phyloP scores from a whole-genome alignment of 2,113 vertebrate genomes.

The Artemisiospiza belli region DNA sequence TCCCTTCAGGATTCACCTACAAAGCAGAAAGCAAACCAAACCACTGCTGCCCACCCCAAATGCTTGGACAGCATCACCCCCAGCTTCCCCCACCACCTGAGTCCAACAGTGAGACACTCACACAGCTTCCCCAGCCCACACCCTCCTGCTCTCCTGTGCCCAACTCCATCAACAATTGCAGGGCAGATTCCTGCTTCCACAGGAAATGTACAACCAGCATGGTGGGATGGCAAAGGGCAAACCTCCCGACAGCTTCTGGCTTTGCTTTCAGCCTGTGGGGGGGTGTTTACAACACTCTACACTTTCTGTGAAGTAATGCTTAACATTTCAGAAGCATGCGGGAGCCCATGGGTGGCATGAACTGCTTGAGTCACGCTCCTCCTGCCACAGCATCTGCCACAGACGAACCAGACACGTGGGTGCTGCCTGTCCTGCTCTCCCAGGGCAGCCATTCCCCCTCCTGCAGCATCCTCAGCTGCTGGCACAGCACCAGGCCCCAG shows the following conservation, averaged over 20 bases:
- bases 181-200: neutral
- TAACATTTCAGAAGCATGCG: neutral
- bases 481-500: fast-evolving
- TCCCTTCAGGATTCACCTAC: neutral
- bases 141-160: neutral
- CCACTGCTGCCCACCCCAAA: neutral
- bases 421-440: neutral
- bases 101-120: fast-evolving
- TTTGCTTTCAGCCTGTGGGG: neutral
- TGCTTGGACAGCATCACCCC: neutral
- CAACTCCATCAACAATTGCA: neutral
- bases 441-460: neutral
- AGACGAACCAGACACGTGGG: neutral
- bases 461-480: neutral
- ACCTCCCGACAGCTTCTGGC: neutral
- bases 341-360: neutral
- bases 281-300: neutral
- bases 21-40: neutral
- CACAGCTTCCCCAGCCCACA: neutral
- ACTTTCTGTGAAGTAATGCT: neutral
- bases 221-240: neutral
- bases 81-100: neutral
- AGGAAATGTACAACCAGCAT: neutral
- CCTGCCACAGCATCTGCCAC: neutral
- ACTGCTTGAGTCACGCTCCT: neutral